Conservation (phyloP, 23 tunicate genomes). For the Halocynthia roretzi region DNA sequence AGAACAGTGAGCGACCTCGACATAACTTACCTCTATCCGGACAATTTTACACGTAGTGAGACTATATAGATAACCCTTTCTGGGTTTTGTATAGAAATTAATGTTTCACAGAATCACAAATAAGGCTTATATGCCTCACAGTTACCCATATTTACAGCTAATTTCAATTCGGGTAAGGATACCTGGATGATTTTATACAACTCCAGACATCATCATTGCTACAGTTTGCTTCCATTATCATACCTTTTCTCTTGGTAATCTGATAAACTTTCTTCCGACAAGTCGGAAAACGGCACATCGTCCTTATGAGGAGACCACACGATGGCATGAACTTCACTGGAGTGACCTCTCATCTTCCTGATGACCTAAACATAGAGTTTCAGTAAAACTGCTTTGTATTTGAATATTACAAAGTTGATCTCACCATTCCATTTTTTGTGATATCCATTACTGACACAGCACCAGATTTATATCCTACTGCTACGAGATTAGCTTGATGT, state of each 20-base stretch:
- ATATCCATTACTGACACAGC: slow-evolving; percentile 70
- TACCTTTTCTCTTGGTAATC: too few species aligned
- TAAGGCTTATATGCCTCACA: too few species aligned
- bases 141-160: not conserved
- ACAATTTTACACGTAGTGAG: too few species aligned
- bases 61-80: too few species aligned
- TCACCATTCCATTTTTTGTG: slow-evolving; percentile 46
- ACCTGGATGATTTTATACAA: too few species aligned
- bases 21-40: too few species aligned
- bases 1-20: too few species aligned
- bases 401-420: not conserved
- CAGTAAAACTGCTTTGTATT: not conserved
- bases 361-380: slow-evolving; percentile 25
- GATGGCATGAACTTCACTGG: slow-evolving; percentile 70
- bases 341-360: slow-evolving; percentile 69
- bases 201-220: too few species aligned
- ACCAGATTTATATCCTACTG: slow-evolving; percentile 79
- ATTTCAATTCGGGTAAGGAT: slow-evolving; percentile 5
- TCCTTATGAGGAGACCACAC: slow-evolving; percentile 46
- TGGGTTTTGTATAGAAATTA: too few species aligned
- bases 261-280: too few species aligned
- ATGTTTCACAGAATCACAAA: too few species aligned
- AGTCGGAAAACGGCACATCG: not conserved
- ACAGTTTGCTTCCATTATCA: too few species aligned
- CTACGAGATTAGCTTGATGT: slow-evolving; percentile 45